Conservation (phyloP, 1,140 invertebrate genomes). For the Wasmannia auropunctata region DNA sequence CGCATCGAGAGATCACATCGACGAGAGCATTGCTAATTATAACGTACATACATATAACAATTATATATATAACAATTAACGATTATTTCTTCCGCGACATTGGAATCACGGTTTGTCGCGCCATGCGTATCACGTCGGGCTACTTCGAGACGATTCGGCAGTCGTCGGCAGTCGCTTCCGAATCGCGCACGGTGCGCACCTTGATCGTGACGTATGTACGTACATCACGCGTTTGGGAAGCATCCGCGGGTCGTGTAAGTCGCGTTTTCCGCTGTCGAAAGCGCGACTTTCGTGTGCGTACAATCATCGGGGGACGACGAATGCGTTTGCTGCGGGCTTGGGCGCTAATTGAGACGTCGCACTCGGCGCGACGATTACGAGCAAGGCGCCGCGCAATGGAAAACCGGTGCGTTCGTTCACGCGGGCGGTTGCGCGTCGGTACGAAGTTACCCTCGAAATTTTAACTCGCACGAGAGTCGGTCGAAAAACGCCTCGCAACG, state of each 20-base stretch:
- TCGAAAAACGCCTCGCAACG: background rate
- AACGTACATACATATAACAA: too few relatives aligned
- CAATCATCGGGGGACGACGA: background rate
- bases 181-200: background rate
- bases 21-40: background rate
- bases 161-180: background rate
- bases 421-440: background rate
- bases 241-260: background rate
- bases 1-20: background rate
- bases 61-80: too few relatives aligned
- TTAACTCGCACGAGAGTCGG: background rate
- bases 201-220: background rate
- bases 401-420: background rate
- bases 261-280: background rate
- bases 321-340: background rate
- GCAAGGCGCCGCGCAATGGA: background rate
- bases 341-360: background rate
- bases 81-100: background rate
- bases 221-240: background rate
- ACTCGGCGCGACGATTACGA: background rate
- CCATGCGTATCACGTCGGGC: background rate
- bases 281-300: background rate
- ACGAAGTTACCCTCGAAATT: background rate
- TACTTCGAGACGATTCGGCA: background rate
- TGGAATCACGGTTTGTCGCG: background rate